Conservation (phyloP, 2,113 vertebrate genomes). For the Nerophis lumbriciformis region DNA sequence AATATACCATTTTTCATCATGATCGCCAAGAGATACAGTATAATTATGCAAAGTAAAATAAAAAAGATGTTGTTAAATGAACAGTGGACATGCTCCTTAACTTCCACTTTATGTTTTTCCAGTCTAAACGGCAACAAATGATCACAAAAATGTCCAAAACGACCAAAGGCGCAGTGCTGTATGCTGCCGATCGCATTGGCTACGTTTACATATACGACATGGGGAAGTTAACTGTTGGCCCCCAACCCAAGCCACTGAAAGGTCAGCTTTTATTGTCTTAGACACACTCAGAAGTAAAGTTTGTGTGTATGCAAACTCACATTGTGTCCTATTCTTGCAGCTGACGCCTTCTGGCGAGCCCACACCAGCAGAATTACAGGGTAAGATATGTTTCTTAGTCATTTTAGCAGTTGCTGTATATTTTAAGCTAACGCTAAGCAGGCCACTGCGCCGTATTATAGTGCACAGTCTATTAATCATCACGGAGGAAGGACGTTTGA, state of each 20-base stretch:
- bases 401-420: not conserved
- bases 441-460: not conserved
- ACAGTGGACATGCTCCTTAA: too few relatives aligned
- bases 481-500: too few relatives aligned
- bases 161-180: conserved; percentile 35
- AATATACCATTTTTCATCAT: too few relatives aligned
- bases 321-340: conserved; percentile 29
- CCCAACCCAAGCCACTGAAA: conserved; percentile 44
- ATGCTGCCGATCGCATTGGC: conserved; percentile 53
- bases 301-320: not conserved
- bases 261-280: conserved; percentile 8
- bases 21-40: too few relatives aligned
- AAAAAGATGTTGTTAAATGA: too few relatives aligned
- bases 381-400: conserved; percentile 31
- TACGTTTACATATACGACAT: conserved; percentile 54
- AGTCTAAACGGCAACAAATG: conserved; percentile 59
- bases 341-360: conserved; percentile 54
- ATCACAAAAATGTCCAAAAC: conserved; percentile 60
- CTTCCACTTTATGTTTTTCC: conserved; percentile 7
- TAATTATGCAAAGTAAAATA: too few relatives aligned
- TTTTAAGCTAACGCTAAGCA: not conserved
- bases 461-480: too few relatives aligned
- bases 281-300: too few relatives aligned
- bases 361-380: conserved; percentile 67
- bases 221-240: conserved; percentile 42